These are phyloP conservation scores for Muntiacus muntjak DNA, from an alignment of 2,113 vertebrate genomes.

Conservation along the genomic window DNA sequence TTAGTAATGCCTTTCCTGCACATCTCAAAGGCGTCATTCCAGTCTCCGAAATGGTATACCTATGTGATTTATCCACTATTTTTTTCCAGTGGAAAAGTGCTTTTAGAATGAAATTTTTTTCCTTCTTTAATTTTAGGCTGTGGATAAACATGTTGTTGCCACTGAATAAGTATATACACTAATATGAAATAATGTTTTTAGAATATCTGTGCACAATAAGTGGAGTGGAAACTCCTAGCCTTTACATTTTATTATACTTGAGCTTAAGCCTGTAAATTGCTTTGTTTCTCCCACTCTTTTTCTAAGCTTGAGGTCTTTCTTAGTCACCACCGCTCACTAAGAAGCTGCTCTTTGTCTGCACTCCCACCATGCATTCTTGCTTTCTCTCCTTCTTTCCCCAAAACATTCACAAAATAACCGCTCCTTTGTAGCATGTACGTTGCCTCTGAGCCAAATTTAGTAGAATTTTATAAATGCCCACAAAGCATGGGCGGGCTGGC, in stretches of 20 bases:
- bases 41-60: background rate
- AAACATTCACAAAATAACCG: conserved; percentile 56
- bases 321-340: background rate
- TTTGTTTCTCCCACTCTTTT: background rate
- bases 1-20: background rate
- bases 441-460: conserved; percentile 35
- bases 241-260: background rate
- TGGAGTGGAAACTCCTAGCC: background rate
- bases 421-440: conserved; percentile 16
- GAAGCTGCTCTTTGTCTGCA: conserved; percentile 53
- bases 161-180: background rate
- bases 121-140: background rate
- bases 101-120: background rate
- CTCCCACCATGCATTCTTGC: conserved; percentile 63
- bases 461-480: conserved; percentile 42
- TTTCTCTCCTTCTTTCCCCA: conserved; percentile 30
- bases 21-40: background rate
- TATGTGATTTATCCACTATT: background rate
- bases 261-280: background rate
- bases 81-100: background rate
- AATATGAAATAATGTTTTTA: background rate
- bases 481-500: background rate
- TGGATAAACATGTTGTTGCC: background rate
- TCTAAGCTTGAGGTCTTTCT: background rate
- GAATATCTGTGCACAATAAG: background rate